Percentiles rank a stretch among this genome's conserved stretches.
Evolutionary conservation across 2,797 vertebrate species (phyloP).

Genomic region (Phataginus tricuspis): DNA sequence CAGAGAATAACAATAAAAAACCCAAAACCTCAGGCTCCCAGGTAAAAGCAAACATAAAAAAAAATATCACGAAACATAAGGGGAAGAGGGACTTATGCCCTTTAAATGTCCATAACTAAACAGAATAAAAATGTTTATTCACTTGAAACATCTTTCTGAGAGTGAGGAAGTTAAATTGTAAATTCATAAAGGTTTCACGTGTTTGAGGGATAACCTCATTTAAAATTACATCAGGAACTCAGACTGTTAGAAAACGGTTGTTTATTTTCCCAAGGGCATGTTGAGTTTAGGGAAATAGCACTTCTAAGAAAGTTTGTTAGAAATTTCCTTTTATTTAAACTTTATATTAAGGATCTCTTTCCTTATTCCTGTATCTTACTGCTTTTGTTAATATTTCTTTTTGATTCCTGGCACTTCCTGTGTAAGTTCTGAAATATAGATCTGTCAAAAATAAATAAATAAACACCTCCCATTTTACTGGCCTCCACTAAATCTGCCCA

Average conservation of each 20-base stretch:
- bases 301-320: slow-evolving; percentile 69
- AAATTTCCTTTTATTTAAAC: slow-evolving; percentile 71
- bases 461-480: slow-evolving; percentile 83
- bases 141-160: slow-evolving; percentile 62
- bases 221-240: slow-evolving; percentile 58
- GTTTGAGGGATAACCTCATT: slow-evolving; percentile 41
- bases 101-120: slow-evolving; percentile 67
- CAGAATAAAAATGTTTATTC: slow-evolving; percentile 62
- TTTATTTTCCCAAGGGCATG: slow-evolving; percentile 63
- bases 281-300: slow-evolving; percentile 63
- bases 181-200: slow-evolving; percentile 56
- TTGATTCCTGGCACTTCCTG: slow-evolving; percentile 76
- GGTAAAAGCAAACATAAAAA: slow-evolving; percentile 87
- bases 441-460: slow-evolving; percentile 74
- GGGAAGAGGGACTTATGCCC: slow-evolving; percentile 63
- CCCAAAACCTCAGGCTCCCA: slow-evolving; percentile 97
- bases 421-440: slow-evolving; percentile 70
- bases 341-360: slow-evolving; percentile 64
- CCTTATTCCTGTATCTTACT: slow-evolving; percentile 73
- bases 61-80: slow-evolving; percentile 84
- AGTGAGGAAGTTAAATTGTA: slow-evolving; percentile 68
- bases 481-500: slow-evolving; percentile 92
- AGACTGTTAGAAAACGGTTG: not conserved
- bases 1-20: slow-evolving; percentile 93
- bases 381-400: slow-evolving; percentile 54